Percentiles rank a stretch among this genome's conserved stretches.
phyloP scores from a whole-genome alignment of 2,797 vertebrate species.

The Emydoidea blandingii region DNA sequence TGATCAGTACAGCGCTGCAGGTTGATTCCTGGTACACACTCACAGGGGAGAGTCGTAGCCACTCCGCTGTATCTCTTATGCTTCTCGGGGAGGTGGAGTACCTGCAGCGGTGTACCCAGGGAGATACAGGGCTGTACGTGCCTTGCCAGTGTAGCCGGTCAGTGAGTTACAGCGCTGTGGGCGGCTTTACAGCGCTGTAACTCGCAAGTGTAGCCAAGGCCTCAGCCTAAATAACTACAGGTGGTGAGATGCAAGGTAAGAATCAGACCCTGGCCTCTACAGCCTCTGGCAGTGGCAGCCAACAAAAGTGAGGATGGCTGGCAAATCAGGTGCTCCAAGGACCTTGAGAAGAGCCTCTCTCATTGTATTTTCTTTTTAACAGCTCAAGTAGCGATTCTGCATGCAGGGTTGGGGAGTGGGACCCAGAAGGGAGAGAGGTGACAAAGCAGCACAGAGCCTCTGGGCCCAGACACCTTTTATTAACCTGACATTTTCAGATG shows the following conservation, averaged over 20 bases:
- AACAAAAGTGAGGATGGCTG: not conserved
- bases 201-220: too few species aligned
- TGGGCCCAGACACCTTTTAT: not conserved
- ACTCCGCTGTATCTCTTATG: too few species aligned
- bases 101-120: too few species aligned
- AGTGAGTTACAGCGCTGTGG: too few species aligned
- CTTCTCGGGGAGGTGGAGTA: too few species aligned
- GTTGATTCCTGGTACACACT: too few species aligned
- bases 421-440: not conserved
- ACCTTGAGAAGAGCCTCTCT: not conserved
- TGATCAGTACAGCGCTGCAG: too few species aligned
- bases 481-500: constrained; percentile 19
- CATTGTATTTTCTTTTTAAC: not conserved
- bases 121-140: too few species aligned
- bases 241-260: not conserved
- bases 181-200: too few species aligned
- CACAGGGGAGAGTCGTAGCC: too few species aligned
- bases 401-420: not conserved
- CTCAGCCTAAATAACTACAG: not conserved
- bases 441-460: not conserved
- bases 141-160: too few species aligned
- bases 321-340: not conserved
- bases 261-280: not conserved
- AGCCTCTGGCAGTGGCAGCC: not conserved
- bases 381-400: not conserved